Conservation (phyloP, 2,113 vertebrate genomes). For the Acanthochromis polyacanthus region DNA sequence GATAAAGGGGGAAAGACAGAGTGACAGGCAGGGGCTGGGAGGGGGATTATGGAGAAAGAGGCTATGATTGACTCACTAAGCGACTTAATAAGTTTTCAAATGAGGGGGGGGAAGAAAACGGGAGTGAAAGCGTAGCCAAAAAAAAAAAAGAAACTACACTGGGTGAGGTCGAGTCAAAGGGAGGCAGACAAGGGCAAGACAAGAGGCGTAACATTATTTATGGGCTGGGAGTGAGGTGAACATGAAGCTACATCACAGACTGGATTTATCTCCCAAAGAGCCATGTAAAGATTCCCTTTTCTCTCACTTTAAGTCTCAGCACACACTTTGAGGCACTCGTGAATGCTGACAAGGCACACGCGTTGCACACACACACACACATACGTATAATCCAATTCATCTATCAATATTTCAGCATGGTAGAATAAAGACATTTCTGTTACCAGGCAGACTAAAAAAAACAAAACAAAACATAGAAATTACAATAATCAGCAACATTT, state of each 20-base stretch:
- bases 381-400: conserved; percentile 29
- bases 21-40: conserved; percentile 57
- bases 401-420: conserved; percentile 68
- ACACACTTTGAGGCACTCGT: conserved; percentile 23
- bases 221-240: conserved; percentile 68
- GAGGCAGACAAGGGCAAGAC: conserved; percentile 43
- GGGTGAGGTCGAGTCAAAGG: conserved; percentile 20
- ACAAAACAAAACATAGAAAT: conserved; percentile 33
- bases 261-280: conserved; percentile 63
- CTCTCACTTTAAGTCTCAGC: conserved; percentile 29
- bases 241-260: conserved; percentile 62
- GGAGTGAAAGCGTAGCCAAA: conserved; percentile 2
- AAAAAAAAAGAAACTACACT: conserved; percentile 26
- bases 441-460: conserved; percentile 70
- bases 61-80: conserved; percentile 50
- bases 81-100: conserved; percentile 61
- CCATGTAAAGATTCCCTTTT: conserved; percentile 44
- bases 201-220: conserved; percentile 73
- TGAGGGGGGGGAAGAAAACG: conserved; percentile 25
- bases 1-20: conserved; percentile 52
- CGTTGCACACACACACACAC: conserved; percentile 13
- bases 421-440: conserved; percentile 59
- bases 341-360: conserved; percentile 41
- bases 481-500: conserved; percentile 5
- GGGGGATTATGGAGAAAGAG: conserved; percentile 45